phyloP scores from a whole-genome alignment of 2,113 vertebrate genomes.

The Aphelocoma coerulescens region DNA sequence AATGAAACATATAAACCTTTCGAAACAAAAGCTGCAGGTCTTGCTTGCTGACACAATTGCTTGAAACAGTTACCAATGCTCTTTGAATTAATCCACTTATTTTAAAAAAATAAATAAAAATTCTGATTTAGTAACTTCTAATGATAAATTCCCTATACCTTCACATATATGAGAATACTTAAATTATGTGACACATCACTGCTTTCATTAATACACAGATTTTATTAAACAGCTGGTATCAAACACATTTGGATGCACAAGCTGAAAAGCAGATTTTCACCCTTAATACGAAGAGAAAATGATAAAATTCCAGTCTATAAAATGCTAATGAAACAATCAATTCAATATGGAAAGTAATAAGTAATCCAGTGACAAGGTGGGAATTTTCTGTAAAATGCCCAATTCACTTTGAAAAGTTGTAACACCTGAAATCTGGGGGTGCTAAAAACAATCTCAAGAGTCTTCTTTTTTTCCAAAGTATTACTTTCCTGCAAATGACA shows the following conservation, averaged over 20 bases:
- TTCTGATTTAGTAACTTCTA: not conserved
- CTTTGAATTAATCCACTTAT: not conserved
- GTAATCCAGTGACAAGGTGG: not conserved
- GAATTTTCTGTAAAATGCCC: not conserved
- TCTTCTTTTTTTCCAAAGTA: not conserved
- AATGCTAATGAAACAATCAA: not conserved
- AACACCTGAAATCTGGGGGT: not conserved
- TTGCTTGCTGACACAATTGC: not conserved
- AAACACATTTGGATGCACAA: not conserved
- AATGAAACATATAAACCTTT: not conserved
- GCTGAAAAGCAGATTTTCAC: not conserved
- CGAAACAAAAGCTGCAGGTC: not conserved
- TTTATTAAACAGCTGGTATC: not conserved
- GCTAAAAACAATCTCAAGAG: not conserved
- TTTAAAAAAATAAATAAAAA: not conserved
- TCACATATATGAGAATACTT: not conserved
- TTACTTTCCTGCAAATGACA: not conserved
- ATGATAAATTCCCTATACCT: not conserved
- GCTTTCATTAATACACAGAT: not conserved
- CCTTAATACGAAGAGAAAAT: not conserved
- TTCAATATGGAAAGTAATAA: not conserved
- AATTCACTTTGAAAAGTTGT: not conserved
- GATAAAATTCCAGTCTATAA: not conserved
- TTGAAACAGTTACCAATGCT: not conserved
- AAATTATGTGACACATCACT: not conserved